phyloP scores from a whole-genome alignment of 1,140 invertebrate species.

The Telenomus remus region DNA sequence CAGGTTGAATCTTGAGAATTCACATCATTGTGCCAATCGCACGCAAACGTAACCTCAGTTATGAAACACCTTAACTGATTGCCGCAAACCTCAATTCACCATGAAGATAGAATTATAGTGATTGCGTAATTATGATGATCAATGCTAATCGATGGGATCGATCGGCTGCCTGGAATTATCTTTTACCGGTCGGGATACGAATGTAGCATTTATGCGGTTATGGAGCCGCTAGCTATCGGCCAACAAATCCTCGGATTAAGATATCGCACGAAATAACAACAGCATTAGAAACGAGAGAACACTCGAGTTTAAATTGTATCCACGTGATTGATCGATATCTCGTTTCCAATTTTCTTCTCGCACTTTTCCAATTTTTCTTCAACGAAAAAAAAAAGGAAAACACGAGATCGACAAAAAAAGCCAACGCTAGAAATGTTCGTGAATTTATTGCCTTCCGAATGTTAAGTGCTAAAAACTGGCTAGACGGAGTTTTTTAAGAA shows the following conservation, averaged over 20 bases:
- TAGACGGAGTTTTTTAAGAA: too few relatives aligned
- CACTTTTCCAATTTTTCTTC: too few relatives aligned
- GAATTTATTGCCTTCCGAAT: slow-evolving; percentile 10
- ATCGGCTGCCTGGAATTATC: slow-evolving; percentile 11
- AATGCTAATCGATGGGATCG: slow-evolving; percentile 19
- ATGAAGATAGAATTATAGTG: slow-evolving; percentile 11
- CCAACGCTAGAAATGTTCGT: background rate
- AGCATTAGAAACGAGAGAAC: background rate
- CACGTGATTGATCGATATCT: slow-evolving; percentile 6
- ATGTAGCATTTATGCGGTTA: slow-evolving; percentile 14
- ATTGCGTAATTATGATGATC: slow-evolving; percentile 29
- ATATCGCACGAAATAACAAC: slow-evolving; percentile 5
- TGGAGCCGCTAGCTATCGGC: background rate
- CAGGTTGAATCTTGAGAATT: slow-evolving; percentile 4
- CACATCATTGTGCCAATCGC: background rate
- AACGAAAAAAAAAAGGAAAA: too few relatives aligned
- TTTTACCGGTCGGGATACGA: slow-evolving; percentile 2
- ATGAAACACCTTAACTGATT: slow-evolving; percentile 29
- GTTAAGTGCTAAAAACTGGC: too few relatives aligned
- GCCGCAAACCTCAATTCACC: slow-evolving; percentile 12
- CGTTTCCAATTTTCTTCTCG: background rate
- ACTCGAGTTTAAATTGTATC: background rate
- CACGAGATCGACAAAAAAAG: too few relatives aligned
- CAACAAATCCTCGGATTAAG: slow-evolving; percentile 19
- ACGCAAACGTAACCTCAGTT: background rate